phyloP scores from a whole-genome alignment of 2,888 invertebrate species.

The Augochlorella aurata region DNA sequence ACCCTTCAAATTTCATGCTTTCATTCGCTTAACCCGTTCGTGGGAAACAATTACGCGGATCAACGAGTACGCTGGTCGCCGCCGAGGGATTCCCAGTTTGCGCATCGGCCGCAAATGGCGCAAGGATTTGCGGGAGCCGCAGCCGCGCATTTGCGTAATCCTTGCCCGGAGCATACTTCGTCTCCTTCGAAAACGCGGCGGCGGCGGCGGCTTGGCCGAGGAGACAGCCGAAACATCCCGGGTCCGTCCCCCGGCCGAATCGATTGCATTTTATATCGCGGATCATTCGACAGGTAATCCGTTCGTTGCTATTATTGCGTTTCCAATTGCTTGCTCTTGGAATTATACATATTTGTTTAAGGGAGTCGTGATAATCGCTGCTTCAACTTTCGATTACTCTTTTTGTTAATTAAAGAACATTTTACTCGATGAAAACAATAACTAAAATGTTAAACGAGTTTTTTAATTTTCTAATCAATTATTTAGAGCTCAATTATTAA shows the following conservation, averaged over 20 bases:
- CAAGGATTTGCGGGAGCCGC: conserved; percentile 58
- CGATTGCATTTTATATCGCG: no score
- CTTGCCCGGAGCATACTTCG: conserved; percentile 36
- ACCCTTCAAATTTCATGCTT: conserved; percentile 30
- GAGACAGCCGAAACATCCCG: conserved; percentile 18
- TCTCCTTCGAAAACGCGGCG: conserved; percentile 26
- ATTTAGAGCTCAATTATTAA: no score
- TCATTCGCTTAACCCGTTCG: conserved; percentile 18
- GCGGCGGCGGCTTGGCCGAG: not conserved
- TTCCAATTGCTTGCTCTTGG: no score
- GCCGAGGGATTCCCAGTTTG: conserved; percentile 51
- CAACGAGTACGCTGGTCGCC: conserved; percentile 36
- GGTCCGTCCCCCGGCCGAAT: not conserved
- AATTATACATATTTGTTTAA: no score
- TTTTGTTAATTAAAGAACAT: no score
- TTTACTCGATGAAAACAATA: no score
- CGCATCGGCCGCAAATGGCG: conserved; percentile 45
- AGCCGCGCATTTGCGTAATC: conserved; percentile 60
- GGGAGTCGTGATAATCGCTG: no score
- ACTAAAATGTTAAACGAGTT: no score
- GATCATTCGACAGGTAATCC: no score
- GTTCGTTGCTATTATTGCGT: no score
- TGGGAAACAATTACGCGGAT: conserved; percentile 54
- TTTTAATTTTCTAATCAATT: no score
- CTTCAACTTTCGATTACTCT: no score